Base-by-base conservation (phyloP, 2,797 vertebrate genomes). In the Vultur gryphus region DNA sequence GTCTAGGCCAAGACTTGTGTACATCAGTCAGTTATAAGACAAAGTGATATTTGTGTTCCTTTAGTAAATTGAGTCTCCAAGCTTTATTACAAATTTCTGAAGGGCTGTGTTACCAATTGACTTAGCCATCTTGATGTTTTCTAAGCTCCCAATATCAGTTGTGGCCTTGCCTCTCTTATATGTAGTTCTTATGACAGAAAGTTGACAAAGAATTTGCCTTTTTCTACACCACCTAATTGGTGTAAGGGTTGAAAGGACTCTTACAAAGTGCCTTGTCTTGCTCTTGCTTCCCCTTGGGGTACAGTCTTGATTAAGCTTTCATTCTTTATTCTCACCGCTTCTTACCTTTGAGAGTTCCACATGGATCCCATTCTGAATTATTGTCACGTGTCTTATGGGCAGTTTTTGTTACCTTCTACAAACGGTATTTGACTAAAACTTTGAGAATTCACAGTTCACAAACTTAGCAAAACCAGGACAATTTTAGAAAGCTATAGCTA, bases 301-400 rank as follows among this genome's bases (percentile, higher is more conserved):
- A 48, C 31, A 61, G 3, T 64, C 37, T 73, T 61, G 29, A 48
- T 77, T 43, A 81, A 81, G 13, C 6, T 71, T 78, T 64, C 16
- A 11, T 65, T 65, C 52, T 73, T 83, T 25, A 26, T 80, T 84
- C 46, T 86, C 24, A 39, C 11, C 0, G 0, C 18, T 43, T 55
- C 55, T 81, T 39, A 41, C 8, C 11, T 19, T 54, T 65, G 57
- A 75, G 65, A 49, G 29, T 87, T 84, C 4, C 61, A 79, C 25
- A 49, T 48, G 9, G 46, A 75, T 84, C 35, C 20, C 20, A 7
- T 65, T 51, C 10, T 35, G 46, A 91, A 51, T 65, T 84, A 61
- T 2, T 58, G n/a, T 10, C 16, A 2, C 0, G 0, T 52, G 39
- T 35, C 86, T 77, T 44, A 17, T 41, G n/a, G n/a, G 20, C 76